phyloP scores from a whole-genome alignment of 1,140 invertebrate species.

The Pseudobourletiella spinata region DNA sequence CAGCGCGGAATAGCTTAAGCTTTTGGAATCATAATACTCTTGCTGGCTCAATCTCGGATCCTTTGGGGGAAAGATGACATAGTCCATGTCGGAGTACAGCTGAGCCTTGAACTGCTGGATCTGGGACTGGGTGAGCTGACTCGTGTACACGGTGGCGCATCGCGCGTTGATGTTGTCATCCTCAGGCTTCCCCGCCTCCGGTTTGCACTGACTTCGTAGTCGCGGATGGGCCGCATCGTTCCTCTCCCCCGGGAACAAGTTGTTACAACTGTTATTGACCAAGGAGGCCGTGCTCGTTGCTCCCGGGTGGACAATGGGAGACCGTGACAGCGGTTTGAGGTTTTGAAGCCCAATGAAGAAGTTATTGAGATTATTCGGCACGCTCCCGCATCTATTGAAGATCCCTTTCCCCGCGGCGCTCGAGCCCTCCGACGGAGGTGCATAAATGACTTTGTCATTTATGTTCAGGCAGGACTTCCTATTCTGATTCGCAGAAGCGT shows the following conservation, averaged over 20 bases:
- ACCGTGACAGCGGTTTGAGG: slow-evolving; percentile 33
- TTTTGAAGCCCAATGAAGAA: slow-evolving; percentile 32
- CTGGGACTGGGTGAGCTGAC: slow-evolving; percentile 62
- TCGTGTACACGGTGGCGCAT: slow-evolving; percentile 49
- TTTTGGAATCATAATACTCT: slow-evolving; percentile 79
- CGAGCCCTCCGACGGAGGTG: background rate
- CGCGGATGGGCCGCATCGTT: no score
- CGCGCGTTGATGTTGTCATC: slow-evolving; percentile 36
- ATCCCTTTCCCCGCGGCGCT: background rate
- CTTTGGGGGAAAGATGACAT: slow-evolving; percentile 78
- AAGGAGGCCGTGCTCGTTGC: slow-evolving; percentile 2
- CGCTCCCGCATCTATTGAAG: slow-evolving; percentile 24
- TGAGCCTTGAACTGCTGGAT: slow-evolving; percentile 74
- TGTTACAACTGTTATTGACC: background rate
- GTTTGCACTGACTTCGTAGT: background rate
- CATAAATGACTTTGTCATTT: background rate
- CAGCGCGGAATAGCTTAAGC: slow-evolving; percentile 44
- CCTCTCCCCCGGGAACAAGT: background rate
- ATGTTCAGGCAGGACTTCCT: no score
- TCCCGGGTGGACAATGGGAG: slow-evolving; percentile 32
- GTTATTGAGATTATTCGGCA: slow-evolving; percentile 27
- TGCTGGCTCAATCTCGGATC: slow-evolving; percentile 78
- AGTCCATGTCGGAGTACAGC: slow-evolving; percentile 78
- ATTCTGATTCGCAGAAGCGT: slow-evolving; percentile 45
- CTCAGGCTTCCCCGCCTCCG: background rate